Base-by-base conservation (phyloP, 2,113 vertebrate genomes). In the Bambusicola thoracicus region DNA sequence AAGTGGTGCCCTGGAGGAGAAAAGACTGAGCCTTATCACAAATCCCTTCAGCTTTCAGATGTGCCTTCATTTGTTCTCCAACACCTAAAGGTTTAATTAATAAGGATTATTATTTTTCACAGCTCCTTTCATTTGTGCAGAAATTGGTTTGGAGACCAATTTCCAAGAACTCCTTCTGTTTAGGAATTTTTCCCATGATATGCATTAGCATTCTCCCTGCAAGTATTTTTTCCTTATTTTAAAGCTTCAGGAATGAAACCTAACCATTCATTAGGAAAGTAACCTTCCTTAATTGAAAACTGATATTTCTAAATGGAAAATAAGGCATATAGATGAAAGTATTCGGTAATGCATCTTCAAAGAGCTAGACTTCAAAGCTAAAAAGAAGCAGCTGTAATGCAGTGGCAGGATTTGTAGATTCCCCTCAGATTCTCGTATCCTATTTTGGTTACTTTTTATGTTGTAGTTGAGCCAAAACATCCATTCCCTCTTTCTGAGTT, bases 31-130 rank as follows among this genome's bases (percentile, higher is more conserved):
- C 77, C 82, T 77, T 27, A 38, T 87, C 84, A 87, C 85, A 93
- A 84, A 94, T 86, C 73, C 44, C 58, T 81, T 86, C 93, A 58
- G 70, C 82, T 95, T 94, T 93, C 86, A 89, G 43, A 67, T 53
- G 63, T 66, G 49, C 34, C 38, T 88, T 80, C 59, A 38, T 94
- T 93, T 92, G 24, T 81, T 82, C 86, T 84, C 66, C 44, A 61
- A 73, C 27, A 69, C 44, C 20, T 38, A 62, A 90, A 92, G 69
- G 40, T 89, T 84, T 89, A 81, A 90, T 93, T 95, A 93, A 81
- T 90, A 93, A 18, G 43, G 62, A 81, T 90, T 89, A 87, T 82
- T 0, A 74, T 90, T 93, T 92, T 90, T 85, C 65, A 67, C 17
- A 36, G 40, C 43, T 41, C 49, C 49, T 86, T 61, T 94, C 24